phyloP scores from a whole-genome alignment of 92 coral and sea anemone genomes.

The Siderastrea siderea region DNA sequence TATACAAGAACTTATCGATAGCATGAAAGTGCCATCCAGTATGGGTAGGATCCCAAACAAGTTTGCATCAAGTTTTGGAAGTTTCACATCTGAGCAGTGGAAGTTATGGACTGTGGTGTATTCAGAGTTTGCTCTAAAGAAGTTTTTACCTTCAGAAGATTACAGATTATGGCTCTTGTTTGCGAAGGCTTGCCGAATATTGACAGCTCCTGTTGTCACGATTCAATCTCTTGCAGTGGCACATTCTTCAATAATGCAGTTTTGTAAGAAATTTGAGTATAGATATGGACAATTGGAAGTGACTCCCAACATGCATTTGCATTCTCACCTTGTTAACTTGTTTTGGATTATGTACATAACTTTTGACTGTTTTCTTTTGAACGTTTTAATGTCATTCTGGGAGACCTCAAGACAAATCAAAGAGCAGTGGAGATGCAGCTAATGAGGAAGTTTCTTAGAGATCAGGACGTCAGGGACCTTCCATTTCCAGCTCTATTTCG shows the following conservation, averaged over 20 bases:
- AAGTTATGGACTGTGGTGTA: conserved; percentile 64
- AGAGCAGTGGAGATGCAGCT: conserved; percentile 65
- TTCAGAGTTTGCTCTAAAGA: conserved; percentile 39
- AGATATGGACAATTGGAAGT: conserved; percentile 56
- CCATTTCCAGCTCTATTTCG: conserved; percentile 11
- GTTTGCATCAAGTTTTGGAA: conserved; percentile 67
- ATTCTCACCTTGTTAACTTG: conserved; percentile 65
- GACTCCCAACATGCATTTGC: conserved; percentile 80
- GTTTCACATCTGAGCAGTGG: conserved; percentile 68
- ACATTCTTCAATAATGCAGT: conserved; percentile 37
- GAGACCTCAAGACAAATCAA: conserved; percentile 59
- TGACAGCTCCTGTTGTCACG: conserved; percentile 48
- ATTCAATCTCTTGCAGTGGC: conserved; percentile 45
- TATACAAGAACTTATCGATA: conserved; percentile 42
- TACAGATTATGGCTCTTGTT: conserved; percentile 54
- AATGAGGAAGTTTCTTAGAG: conserved; percentile 67
- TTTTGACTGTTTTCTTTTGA: conserved; percentile 77
- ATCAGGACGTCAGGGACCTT: conserved; percentile 41
- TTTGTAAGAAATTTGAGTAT: conserved; percentile 57
- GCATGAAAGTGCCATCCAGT: conserved; percentile 52
- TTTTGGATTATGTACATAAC: conserved; percentile 74
- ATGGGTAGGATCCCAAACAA: conserved; percentile 63
- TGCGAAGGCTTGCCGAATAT: conserved; percentile 46
- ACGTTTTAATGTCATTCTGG: conserved; percentile 67
- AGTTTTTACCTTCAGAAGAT: conserved; percentile 37